Conservation (phyloP, 2,888 invertebrate species). For the Myopa tessellatipennis region DNA sequence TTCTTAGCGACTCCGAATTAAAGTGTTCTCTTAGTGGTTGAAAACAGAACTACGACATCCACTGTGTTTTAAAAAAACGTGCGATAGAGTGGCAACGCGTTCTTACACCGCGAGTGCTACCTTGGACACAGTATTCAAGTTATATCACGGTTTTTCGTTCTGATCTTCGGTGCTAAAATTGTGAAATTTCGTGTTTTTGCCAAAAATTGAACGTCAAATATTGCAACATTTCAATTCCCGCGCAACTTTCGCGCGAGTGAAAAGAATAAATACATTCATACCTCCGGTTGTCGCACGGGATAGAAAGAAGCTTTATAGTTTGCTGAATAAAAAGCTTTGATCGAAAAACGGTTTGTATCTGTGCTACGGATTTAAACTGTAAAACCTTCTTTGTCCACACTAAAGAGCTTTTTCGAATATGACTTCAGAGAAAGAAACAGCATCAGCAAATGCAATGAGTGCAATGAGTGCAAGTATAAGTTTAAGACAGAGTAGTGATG, state of each 20-base stretch:
- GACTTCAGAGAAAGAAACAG: too few species aligned
- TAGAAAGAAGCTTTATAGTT: not conserved
- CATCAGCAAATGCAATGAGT: too few species aligned
- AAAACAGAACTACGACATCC: not conserved
- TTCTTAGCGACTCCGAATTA: not conserved
- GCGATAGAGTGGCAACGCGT: not conserved
- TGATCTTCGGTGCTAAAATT: not conserved
- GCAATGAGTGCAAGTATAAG: too few species aligned
- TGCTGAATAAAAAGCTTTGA: not conserved
- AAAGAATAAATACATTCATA: not conserved
- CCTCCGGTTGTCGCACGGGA: constrained; percentile 3
- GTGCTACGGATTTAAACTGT: not conserved
- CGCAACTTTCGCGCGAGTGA: constrained; percentile 6
- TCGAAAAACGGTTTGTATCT: not conserved
- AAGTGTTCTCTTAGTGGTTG: not conserved
- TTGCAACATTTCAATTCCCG: not conserved
- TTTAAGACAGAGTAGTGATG: not conserved
- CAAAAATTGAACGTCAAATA: not conserved
- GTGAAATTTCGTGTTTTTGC: not conserved
- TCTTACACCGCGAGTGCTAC: too few species aligned
- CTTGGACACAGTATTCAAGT: too few species aligned
- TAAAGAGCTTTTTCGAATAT: not conserved
- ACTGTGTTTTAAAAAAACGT: constrained; percentile 1
- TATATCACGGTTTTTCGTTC: not conserved
- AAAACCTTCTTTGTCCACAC: not conserved